These are phyloP conservation scores for Synaphobranchus kaupii DNA, from an alignment of 2,797 vertebrate genomes.

Conservation along the genomic window DNA sequence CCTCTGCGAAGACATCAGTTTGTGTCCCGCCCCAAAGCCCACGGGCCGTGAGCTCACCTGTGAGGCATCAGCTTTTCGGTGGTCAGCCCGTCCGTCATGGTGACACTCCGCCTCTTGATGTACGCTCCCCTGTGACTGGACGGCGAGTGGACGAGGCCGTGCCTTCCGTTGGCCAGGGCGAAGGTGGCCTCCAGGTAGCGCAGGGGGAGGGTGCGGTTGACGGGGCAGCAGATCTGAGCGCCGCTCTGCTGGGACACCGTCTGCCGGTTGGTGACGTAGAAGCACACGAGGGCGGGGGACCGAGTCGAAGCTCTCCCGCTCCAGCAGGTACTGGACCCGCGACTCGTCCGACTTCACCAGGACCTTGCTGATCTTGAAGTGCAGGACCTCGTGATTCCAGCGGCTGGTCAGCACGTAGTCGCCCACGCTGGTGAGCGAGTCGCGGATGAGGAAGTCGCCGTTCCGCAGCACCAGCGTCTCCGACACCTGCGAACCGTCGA, in stretches of 20 bases:
- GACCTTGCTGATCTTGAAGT: conserved; percentile 96
- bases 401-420: conserved; percentile 93
- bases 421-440: conserved; percentile 87
- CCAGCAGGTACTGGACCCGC: conserved; percentile 89
- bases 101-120: conserved; percentile 94
- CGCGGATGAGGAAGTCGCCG: conserved; percentile 92
- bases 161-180: conserved; percentile 80
- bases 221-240: conserved; percentile 90
- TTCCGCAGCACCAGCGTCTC: conserved; percentile 90
- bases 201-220: conserved; percentile 93
- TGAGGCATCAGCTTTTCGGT: conserved; percentile 89
- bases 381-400: conserved; percentile 88
- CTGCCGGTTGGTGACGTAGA: conserved; percentile 87
- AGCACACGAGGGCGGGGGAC: conserved; percentile 90
- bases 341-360: conserved; percentile 88
- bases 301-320: conserved; percentile 90
- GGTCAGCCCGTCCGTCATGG: conserved; percentile 92
- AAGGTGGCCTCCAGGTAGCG: conserved; percentile 98
- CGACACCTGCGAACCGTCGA: conserved; percentile 74
- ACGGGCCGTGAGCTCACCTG: conserved; percentile 72
- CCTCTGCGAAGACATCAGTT: background rate
- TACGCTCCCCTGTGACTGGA: conserved; percentile 84
- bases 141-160: conserved; percentile 78
- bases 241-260: conserved; percentile 85
- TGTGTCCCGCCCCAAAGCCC: background rate